Evolutionary conservation across 2,888 invertebrate genomes (phyloP).

Genomic region (Cerceris ruficornis): DNA sequence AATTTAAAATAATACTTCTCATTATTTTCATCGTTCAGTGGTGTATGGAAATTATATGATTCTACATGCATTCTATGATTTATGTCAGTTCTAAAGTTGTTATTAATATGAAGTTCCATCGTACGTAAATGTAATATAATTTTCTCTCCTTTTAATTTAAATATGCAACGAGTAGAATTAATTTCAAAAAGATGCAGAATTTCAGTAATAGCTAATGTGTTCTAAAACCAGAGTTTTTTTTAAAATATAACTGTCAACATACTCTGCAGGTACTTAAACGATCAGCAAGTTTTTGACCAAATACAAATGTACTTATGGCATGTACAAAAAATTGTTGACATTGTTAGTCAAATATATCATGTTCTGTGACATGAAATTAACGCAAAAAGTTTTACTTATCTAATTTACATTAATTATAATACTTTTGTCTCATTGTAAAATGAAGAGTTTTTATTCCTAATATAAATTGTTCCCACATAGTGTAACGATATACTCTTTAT

Average conservation of each 20-base stretch:
- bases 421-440: constrained; percentile 19
- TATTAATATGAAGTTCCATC: constrained; percentile 42
- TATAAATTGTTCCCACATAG: constrained; percentile 41
- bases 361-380: constrained; percentile 5
- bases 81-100: constrained; percentile 28
- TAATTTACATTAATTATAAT: constrained; percentile 29
- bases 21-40: background rate
- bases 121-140: constrained; percentile 18
- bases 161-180: constrained; percentile 53
- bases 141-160: constrained; percentile 2
- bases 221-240: constrained; percentile 15
- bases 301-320: constrained; percentile 17
- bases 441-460: constrained; percentile 36
- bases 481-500: constrained; percentile 46
- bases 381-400: constrained; percentile 21
- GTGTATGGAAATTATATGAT: background rate
- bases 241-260: constrained; percentile 2
- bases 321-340: constrained; percentile 20
- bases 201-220: constrained; percentile 13
- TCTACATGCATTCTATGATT: constrained; percentile 21
- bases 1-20: too few relatives aligned
- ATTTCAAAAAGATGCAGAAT: constrained; percentile 14
- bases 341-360: constrained; percentile 16
- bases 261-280: constrained; percentile 7
- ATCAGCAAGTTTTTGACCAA: constrained; percentile 22